Percentiles rank a stretch among this genome's conserved stretches.
phyloP scores from a whole-genome alignment of 2,113 vertebrate species.

The rat (Rattus norvegicus) region GRCr8 NC_086021.1:172706501-172707000 shows the following conservation, averaged over 20 bases:
- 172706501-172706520: not conserved
- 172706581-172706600: not conserved
- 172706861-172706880: slow-evolving; percentile 75
- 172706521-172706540: not conserved
- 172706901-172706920: slow-evolving; percentile 97
- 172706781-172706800: not conserved
- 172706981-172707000: slow-evolving; percentile 99
- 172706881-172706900: slow-evolving; percentile 81
- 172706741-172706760: not conserved
- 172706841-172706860: not conserved
- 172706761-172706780: not conserved
- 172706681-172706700: not conserved
- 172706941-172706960: slow-evolving; percentile 97
- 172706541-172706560: not conserved
- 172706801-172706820: not conserved
- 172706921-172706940: slow-evolving; percentile 98
- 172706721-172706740: not conserved
- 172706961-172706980: slow-evolving; percentile 98
- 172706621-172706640: not conserved
- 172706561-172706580: not conserved
- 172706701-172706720: not conserved
- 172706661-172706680: not conserved
- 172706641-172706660: not conserved
- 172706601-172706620: not conserved
- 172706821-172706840: not conserved